Conservation (phyloP, 2,113 vertebrate species). For the Pycnonotus jocosus region DNA sequence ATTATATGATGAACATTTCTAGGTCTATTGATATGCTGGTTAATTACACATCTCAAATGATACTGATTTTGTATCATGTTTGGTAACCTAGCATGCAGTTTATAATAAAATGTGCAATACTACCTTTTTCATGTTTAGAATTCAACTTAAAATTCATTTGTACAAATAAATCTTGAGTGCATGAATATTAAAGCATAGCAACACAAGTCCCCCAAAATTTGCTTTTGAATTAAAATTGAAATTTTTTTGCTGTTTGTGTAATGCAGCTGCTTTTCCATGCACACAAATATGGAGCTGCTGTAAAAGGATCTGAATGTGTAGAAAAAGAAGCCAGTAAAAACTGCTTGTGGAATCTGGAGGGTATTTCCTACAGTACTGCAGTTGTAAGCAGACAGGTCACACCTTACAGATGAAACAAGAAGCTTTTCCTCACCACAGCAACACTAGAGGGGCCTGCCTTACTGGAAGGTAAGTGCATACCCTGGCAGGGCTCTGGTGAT, state of each 20-base stretch:
- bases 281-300: neutral
- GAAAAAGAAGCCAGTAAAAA: neutral
- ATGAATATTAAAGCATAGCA: neutral
- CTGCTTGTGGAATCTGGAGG: neutral
- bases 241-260: neutral
- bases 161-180: neutral
- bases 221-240: neutral
- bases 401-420: neutral
- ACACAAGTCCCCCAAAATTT: neutral
- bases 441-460: neutral
- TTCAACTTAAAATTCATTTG: neutral
- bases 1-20: slow-evolving; percentile 14
- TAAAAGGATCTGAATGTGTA: neutral
- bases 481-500: neutral
- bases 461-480: neutral
- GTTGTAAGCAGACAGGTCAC: neutral
- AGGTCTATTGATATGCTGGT: neutral
- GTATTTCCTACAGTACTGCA: neutral
- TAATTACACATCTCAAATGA: neutral
- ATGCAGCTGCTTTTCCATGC: neutral
- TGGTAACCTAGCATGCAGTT: neutral
- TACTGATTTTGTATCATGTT: neutral
- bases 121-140: neutral
- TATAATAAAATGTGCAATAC: neutral
- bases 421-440: neutral